Evolutionary conservation across 2,797 vertebrate genomes (phyloP), one percentile per base, ranked within the genome.

Genomic region (Sebastes iracundus): DNA sequence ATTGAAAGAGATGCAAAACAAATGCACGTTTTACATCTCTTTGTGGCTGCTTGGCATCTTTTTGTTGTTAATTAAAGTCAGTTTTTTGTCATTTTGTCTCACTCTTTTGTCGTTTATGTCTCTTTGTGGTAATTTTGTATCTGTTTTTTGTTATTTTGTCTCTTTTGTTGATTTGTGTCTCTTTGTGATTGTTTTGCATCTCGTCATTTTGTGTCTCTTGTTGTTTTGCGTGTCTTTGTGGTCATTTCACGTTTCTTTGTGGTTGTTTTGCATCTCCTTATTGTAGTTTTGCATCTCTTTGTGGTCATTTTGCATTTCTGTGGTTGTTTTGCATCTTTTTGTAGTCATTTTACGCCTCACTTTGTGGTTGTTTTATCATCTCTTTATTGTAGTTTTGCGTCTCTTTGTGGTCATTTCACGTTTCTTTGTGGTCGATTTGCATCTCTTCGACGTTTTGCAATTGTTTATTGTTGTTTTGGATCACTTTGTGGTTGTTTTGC

Each of bases 21-120:
- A n/a, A 55, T 49, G 9, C 7, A 23, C 5, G 1, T 5, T 58
- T 1, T 1, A 16, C 2, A 1, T 63, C 23, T 14, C 27, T 35
- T 7, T 25, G 6, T 46, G 14, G 16, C 0, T 0, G 38, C 49
- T 20, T n/a, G 10, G 9, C 6, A 10, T 65, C 9, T 20, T 4
- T 16, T 46, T 16, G 0, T 16, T 2, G 2, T 9, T 1, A 3
- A 6, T 46, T 27, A 0, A 2, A 6, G 16, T 65, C 0, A 4
- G 1, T 23, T 27, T 16, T 35, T 12, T 1, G 25, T 30, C 4
- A 13, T 52, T 25, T 6, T 20, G 1, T 2, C 8, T 20, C 7
- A 25, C 62, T 38, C 35, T 16, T n/a, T 42, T 14, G 20, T 22
- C 2, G 2, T 55, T 53, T 33, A 6, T 32, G 12, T 30, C n/a